Conservation (phyloP, 2,113 vertebrate genomes). For the Marmota flaviventris region DNA sequence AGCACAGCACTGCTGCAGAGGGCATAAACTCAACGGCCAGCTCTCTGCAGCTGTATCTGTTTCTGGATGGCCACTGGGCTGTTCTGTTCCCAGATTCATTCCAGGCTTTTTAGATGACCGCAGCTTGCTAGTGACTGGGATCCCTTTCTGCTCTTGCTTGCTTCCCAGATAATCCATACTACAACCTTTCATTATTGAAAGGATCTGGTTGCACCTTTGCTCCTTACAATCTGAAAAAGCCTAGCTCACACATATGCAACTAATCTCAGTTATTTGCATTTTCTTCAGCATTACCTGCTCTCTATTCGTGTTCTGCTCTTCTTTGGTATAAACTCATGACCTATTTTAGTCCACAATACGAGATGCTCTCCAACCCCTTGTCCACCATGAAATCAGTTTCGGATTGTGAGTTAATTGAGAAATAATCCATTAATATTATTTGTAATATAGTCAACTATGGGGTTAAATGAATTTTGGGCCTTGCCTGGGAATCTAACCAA, state of each 20-base stretch:
- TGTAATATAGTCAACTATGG: background rate
- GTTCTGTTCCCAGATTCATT: background rate
- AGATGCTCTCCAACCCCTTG: background rate
- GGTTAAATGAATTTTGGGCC: conserved; percentile 18
- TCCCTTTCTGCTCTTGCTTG: background rate
- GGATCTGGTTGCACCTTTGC: background rate
- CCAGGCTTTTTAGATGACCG: background rate
- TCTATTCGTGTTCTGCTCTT: too few relatives aligned
- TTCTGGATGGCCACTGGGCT: background rate
- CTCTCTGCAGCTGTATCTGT: background rate
- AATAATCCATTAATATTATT: background rate
- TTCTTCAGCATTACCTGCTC: background rate
- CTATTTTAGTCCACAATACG: rapidly evolving
- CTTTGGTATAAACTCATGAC: background rate
- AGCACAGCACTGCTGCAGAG: background rate
- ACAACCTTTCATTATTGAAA: background rate
- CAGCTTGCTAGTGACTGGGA: background rate
- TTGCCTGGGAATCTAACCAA: conserved; percentile 18
- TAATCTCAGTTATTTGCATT: background rate
- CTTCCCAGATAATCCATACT: background rate
- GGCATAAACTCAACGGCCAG: rapidly evolving
- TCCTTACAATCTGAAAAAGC: background rate
- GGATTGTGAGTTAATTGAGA: background rate
- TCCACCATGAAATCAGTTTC: background rate
- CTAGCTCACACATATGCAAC: background rate